A percentile compares a stretch with the other conserved stretches of the same genome.
These are phyloP conservation scores for Streptopelia turtur DNA, from an alignment of 2,797 vertebrate species.

Conservation along the genomic window DNA sequence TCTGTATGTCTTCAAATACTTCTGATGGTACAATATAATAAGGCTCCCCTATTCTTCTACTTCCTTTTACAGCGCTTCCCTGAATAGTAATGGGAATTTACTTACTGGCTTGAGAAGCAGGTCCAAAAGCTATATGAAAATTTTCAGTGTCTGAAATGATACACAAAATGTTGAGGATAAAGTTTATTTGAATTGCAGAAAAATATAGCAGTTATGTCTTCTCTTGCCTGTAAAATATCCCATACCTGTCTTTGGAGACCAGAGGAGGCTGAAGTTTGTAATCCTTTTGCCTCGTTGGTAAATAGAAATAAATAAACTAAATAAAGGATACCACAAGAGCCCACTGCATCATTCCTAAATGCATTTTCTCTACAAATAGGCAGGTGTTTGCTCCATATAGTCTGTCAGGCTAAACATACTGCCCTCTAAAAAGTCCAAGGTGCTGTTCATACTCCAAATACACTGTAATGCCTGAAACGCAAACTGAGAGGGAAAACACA, in stretches of 20 bases:
- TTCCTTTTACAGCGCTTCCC: neutral
- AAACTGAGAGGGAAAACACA: neutral
- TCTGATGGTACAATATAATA: conserved; percentile 6
- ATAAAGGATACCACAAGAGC: neutral
- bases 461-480: neutral
- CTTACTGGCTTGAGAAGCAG: conserved; percentile 18
- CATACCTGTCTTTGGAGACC: conserved; percentile 12
- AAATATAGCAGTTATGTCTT: conserved; percentile 10
- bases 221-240: conserved; percentile 22
- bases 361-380: conserved; percentile 36
- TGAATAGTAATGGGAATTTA: conserved; percentile 14
- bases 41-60: neutral
- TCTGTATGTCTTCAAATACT: conserved; percentile 31
- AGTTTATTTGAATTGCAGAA: neutral
- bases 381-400: conserved; percentile 15
- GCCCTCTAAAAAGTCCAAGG: conserved; percentile 3
- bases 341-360: conserved; percentile 27
- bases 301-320: conserved; percentile 62
- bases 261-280: conserved; percentile 23
- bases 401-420: conserved; percentile 39
- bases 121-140: conserved; percentile 13
- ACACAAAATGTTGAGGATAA: conserved; percentile 21
- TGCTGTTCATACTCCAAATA: neutral
- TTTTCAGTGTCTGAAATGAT: conserved; percentile 40
- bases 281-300: conserved; percentile 27